Evolutionary conservation across 2,888 invertebrate species (phyloP), one percentile per base, ranked within the genome.

Genomic region (Piscicola geometra): DNA sequence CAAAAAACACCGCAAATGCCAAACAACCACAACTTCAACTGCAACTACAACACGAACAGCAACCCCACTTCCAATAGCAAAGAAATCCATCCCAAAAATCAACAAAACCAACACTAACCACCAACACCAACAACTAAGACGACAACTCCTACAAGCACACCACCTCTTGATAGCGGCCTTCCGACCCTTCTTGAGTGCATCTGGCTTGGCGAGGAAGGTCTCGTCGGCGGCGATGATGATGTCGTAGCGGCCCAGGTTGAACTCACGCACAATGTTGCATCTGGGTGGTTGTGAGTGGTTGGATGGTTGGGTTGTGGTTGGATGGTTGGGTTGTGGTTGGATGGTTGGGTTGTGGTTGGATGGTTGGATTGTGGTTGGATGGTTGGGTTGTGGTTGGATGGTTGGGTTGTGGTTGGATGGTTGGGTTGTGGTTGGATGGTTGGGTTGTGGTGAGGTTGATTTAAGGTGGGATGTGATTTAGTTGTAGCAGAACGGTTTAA

Each of bases 191-290:
- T 78, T 72, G 35, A 52, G 25, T 77, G 76, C 41, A 77, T 77
- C 28, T 79, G 81, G 56, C 80, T 80, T 36, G 79, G 76, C 71
- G 15, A 80, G 75, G 1, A 78, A 75, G 1, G 71, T 32, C 85
- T 98, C 97, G 87, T 99, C 99, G 0, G 98, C 96, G 0, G 99
- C 98, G 78, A 99, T 91, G 77, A 99, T 94, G 81, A 94, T 92
- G 84, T 96, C 93, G 84, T 95, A 98, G 70, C 91, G 87, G 67
- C 96, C 97, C 76, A 89, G 89, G 85, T 99, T 99, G 86, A 99
- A 99, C 87, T 99, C 96, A 78, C 90, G 90, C 0, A 99, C 94
- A 0, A 97, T 93, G 82, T 97, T 91, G 84, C 95, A 95, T 79
- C 97, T 86, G 81, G 79, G 81, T 0, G 78, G 35, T 32, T 69